These are phyloP conservation scores for Monochamus alternatus DNA, from an alignment of 2,888 invertebrate genomes.

Conservation along the genomic window DNA sequence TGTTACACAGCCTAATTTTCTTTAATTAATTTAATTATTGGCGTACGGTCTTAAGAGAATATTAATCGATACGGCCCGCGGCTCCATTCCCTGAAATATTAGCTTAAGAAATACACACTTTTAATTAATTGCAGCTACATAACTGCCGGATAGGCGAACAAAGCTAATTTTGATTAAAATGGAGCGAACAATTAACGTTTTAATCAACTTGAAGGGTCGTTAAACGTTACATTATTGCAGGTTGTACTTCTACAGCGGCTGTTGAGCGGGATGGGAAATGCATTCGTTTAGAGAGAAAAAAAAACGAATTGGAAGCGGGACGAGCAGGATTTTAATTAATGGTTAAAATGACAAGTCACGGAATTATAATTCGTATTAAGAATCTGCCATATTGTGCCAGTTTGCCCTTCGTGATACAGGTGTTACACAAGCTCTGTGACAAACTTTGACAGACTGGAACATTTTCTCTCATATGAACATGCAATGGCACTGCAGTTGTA, in stretches of 20 bases:
- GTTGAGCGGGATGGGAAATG: background rate
- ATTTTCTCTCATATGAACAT: too few relatives aligned
- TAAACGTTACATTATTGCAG: constrained; percentile 2
- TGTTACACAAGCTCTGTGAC: too few relatives aligned
- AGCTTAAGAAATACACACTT: constrained; percentile 41
- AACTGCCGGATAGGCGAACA: constrained; percentile 29
- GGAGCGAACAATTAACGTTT: constrained; percentile 5
- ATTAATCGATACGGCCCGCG: constrained; percentile 33
- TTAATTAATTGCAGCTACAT: constrained; percentile 41
- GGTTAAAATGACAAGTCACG: background rate
- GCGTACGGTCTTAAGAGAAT: constrained; percentile 23
- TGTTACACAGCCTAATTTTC: constrained; percentile 33
- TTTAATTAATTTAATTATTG: constrained; percentile 40
- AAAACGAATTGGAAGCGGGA: background rate
- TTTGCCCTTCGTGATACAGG: too few relatives aligned
- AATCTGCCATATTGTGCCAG: background rate
- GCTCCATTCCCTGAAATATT: constrained; percentile 27
- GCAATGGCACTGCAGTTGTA: too few relatives aligned
- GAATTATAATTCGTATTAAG: too few relatives aligned
- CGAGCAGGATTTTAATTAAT: background rate
- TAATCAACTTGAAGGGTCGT: constrained; percentile 3
- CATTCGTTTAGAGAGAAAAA: background rate
- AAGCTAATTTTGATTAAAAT: constrained; percentile 6
- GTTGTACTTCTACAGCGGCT: background rate
- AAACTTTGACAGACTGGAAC: too few relatives aligned